Evolutionary conservation across 1,140 invertebrate species (phyloP).

Genomic region (Stenopsyche tienmushanensis): DNA sequence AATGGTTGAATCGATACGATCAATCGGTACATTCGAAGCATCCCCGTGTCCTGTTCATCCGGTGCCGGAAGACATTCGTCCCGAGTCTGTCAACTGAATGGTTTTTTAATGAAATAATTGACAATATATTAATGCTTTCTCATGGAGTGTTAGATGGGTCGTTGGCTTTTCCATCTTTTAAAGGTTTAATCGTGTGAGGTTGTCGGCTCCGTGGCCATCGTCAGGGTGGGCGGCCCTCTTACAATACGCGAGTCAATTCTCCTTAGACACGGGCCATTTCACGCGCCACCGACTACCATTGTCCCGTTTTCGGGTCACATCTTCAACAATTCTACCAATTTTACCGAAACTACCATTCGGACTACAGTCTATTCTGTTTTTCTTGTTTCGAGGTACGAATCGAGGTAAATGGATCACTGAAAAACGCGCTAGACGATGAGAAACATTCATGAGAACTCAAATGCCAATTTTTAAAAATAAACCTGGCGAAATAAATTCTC

Average conservation of each 20-base stretch:
- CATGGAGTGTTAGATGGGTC: too few relatives aligned
- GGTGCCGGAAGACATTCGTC: too few relatives aligned
- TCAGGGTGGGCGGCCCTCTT: not conserved
- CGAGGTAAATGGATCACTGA: not conserved
- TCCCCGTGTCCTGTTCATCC: too few relatives aligned
- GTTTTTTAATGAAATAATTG: too few relatives aligned
- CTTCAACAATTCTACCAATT: not conserved
- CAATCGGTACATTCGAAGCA: too few relatives aligned
- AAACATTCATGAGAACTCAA: not conserved
- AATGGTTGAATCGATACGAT: too few relatives aligned
- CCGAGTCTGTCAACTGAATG: too few relatives aligned
- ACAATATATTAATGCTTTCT: too few relatives aligned
- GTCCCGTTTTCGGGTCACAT: constrained; percentile 14
- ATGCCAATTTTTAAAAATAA: not conserved
- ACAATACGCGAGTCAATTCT: constrained; percentile 30
- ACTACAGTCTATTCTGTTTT: not conserved
- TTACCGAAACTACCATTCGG: not conserved
- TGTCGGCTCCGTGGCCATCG: not conserved
- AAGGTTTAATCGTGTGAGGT: constrained; percentile 16
- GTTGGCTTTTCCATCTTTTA: not conserved
- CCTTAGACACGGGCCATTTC: constrained; percentile 31
- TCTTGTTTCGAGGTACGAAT: not conserved
- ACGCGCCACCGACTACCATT: constrained; percentile 21
- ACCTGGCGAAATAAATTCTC: not conserved
- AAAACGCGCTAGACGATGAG: not conserved